phyloP scores from a whole-genome alignment of 2,797 vertebrate species.

The Acanthis flammea region DNA sequence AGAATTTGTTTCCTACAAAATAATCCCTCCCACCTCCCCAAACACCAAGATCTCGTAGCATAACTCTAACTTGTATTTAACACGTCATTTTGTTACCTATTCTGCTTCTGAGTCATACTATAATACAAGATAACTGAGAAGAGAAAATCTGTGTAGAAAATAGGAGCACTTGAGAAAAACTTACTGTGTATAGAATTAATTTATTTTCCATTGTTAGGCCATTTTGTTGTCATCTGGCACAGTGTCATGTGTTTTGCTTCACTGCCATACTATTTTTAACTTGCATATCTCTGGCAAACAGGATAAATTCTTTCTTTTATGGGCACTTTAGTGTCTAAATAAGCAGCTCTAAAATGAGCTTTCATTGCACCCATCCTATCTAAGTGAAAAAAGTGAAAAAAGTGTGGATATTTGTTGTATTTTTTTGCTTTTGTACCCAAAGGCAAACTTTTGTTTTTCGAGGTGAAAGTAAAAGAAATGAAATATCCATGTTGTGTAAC shows the following conservation, averaged over 20 bases:
- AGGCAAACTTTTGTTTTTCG: neutral
- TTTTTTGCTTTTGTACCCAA: neutral
- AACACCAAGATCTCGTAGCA: neutral
- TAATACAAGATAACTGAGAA: neutral
- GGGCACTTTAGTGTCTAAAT: neutral
- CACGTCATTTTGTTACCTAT: neutral
- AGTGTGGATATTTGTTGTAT: neutral
- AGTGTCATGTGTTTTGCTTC: neutral
- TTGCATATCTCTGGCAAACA: neutral
- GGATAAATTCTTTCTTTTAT: neutral
- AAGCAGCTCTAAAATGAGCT: neutral
- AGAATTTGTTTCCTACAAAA: neutral
- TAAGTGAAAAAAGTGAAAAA: neutral
- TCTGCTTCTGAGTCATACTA: neutral
- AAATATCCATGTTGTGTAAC: neutral
- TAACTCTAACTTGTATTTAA: neutral
- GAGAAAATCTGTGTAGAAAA: neutral
- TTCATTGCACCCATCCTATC: neutral
- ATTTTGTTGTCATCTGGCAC: neutral
- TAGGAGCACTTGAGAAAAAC: neutral
- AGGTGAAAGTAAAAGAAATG: neutral
- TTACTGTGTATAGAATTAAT: neutral
- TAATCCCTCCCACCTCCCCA: neutral
- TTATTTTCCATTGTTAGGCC: neutral
- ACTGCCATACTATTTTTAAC: neutral